Base-by-base conservation (phyloP, 2,797 vertebrate genomes). In the Tachyglossus aculeatus region DNA sequence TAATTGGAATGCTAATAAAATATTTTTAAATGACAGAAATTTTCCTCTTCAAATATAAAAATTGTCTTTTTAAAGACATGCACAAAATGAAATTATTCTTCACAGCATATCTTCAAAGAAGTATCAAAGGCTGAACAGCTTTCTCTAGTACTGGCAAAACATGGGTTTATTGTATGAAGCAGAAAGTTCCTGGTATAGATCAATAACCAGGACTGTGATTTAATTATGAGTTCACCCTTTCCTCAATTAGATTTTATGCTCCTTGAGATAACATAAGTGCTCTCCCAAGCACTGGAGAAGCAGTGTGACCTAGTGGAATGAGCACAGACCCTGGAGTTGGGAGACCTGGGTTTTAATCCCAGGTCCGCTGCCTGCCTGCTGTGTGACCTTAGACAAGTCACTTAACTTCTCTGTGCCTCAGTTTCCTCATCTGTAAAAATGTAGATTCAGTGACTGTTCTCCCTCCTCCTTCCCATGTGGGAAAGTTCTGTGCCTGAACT, bases 1-100 rank as follows among this genome's bases (percentile, higher is more conserved):
- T 62, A n/a, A 86, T 75, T 76, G 45, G 80, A 84, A 82, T 86
- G 67, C 38, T 88, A 75, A 68, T 63, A 76, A 88, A 90, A 83
- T 34, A 78, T 75, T 85, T 60, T 63, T 77, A 76, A 79, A 34
- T 71, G 52, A 77, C 2, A 44, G 67, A 45, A 59, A 79, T 51
- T 81, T 84, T 82, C 74, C 29, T 78, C 56, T 74, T 82, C 71
- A 67, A 74, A 67, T 69, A 60, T 50, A 31, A 79, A 79, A 34
- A 74, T 71, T 77, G 36, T n/a, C 65, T 87, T 83, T 48, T 64
- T 66, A 78, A 88, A 90, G 77, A 85, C 53, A 37, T 45, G n/a
- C 59, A 80, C 39, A 50, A 71, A 71, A 66, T 64, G 43, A 80
- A 66, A 76, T 76, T 68, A 58, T 19, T 33, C 12, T 48, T 37